Evolutionary conservation across 1,140 invertebrate genomes (phyloP).

Genomic region (Caligus rogercresseyi): DNA sequence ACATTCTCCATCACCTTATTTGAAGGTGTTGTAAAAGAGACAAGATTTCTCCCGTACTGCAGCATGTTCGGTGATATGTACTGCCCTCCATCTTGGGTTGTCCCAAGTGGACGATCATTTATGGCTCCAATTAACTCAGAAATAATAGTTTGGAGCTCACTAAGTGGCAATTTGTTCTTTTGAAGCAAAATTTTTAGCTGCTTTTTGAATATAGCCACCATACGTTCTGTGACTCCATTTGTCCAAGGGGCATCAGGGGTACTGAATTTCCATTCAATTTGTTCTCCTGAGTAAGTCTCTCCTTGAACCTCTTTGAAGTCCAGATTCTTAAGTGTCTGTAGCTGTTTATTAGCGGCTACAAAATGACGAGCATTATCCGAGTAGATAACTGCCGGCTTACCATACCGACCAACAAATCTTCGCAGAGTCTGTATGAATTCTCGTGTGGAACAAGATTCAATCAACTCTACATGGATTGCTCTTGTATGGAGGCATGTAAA

Average conservation of each 20-base stretch:
- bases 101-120: neutral
- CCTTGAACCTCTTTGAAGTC: neutral
- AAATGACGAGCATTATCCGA: slow-evolving; percentile 8
- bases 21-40: neutral
- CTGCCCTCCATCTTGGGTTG: neutral
- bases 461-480: neutral
- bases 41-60: neutral
- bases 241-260: slow-evolving; percentile 3
- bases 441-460: neutral
- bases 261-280: slow-evolving; percentile 2
- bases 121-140: neutral
- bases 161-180: neutral
- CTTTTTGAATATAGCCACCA: slow-evolving; percentile 3
- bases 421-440: neutral
- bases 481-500: no score
- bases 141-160: neutral
- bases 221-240: slow-evolving; percentile 7
- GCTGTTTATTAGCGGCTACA: no score
- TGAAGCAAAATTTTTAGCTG: neutral
- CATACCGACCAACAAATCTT: slow-evolving; percentile 3
- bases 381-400: neutral
- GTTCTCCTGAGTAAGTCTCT: neutral
- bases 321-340: neutral
- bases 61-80: neutral
- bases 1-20: neutral